Base-by-base conservation (phyloP, 2,888 invertebrate genomes). In the Stenichneumon culpator region DNA sequence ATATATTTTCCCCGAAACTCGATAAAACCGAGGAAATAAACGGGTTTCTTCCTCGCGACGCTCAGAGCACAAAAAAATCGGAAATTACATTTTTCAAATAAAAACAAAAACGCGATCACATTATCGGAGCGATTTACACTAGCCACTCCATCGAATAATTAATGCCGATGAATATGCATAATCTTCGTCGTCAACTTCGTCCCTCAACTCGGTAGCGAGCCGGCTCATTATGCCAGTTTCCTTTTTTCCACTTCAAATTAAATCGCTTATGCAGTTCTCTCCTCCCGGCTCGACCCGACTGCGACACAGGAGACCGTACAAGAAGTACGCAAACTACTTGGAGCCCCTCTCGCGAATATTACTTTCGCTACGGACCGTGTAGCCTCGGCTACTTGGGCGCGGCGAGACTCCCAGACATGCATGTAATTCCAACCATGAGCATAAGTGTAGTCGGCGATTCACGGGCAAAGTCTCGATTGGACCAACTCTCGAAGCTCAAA, bases 381-480 rank as follows among this genome's bases (percentile, higher is more conserved):
- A 54, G 52, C 75, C 50, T 32, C 28, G 63, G n/a, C 47, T 32
- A 70, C 82, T 72, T 67, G 7, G 16, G 60, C 65, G 69, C 39
- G 44, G 28, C 67, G 36, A 28, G 67, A 32, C 67, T 19, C 52
- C 50, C 16, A 54, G 19, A 74, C 57, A 67, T 25, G 75, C 47
- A 52, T 65, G 65, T 39, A 72, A 82, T 78, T 67, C 54, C 47
- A 32, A 63, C 69, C 50, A 63, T 28, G 39, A 78, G 57, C 67
- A 54, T 77, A 77, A 52, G 50, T 84, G 32, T 47, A 73, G 68
- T 36, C 69, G 63, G 73, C 73, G 81, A 84, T 84, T 81, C 69
- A 81, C 81, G 78, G 78, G 73, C 60, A 81, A 84, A 84, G 78
- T 84, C 81, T 78, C 81, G 73, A 81, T 81, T 84, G 81, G 78